phyloP scores from a whole-genome alignment of 1,140 invertebrate genomes.

The Telenomus remus region DNA sequence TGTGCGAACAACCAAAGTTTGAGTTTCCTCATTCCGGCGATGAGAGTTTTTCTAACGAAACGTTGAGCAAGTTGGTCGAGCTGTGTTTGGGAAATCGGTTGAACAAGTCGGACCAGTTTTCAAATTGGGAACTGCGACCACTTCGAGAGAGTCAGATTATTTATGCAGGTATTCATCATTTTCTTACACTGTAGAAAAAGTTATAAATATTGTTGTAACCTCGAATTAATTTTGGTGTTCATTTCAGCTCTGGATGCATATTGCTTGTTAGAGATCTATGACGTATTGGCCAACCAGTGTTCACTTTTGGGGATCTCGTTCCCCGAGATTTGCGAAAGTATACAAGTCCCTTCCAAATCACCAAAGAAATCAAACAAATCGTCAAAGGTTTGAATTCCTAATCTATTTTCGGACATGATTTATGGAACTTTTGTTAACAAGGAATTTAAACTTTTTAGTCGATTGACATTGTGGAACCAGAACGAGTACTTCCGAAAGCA shows the following conservation, averaged over 20 bases:
- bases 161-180: conserved; percentile 81
- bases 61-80: conserved; percentile 83
- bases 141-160: conserved; percentile 83
- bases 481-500: not conserved
- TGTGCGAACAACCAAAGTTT: conserved; percentile 74
- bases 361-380: conserved; percentile 44
- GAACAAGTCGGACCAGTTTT: conserved; percentile 89
- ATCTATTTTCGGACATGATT: too few relatives aligned
- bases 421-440: too few relatives aligned
- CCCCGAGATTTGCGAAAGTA: conserved; percentile 77
- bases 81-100: conserved; percentile 83
- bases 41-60: conserved; percentile 67
- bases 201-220: conserved; percentile 8
- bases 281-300: conserved; percentile 75
- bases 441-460: not conserved
- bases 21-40: conserved; percentile 74
- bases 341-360: conserved; percentile 67
- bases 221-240: conserved; percentile 18
- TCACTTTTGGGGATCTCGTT: conserved; percentile 77
- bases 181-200: too few relatives aligned
- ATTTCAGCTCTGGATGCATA: conserved; percentile 84
- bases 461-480: too few relatives aligned
- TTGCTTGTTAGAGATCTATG: conserved; percentile 86
- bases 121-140: conserved; percentile 90
- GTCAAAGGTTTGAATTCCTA: not conserved